phyloP scores from a whole-genome alignment of 2,797 vertebrate species.

The Otolemur crassicaudatus region DNA sequence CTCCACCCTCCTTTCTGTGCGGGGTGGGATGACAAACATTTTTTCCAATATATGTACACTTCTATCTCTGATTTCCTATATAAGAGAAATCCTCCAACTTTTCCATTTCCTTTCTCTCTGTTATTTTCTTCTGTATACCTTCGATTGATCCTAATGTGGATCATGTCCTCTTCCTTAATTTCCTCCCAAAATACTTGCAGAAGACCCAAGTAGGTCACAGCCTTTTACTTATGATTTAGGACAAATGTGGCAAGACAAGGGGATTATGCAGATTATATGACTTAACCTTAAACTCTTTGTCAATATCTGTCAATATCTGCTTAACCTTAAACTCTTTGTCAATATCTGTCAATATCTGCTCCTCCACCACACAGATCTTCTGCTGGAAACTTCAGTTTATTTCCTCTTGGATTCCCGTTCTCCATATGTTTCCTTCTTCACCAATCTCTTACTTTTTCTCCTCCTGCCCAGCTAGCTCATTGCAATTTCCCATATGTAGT shows the following conservation, averaged over 20 bases:
- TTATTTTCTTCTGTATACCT: neutral
- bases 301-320: neutral
- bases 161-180: neutral
- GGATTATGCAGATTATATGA: neutral
- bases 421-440: neutral
- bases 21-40: neutral
- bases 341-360: neutral
- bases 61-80: neutral
- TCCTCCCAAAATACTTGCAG: neutral
- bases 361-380: neutral
- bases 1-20: neutral
- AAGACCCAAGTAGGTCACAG: neutral
- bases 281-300: neutral
- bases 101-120: neutral
- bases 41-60: neutral
- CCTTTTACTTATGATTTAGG: neutral
- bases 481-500: neutral
- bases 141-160: neutral
- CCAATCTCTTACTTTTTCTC: neutral
- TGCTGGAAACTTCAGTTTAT: neutral
- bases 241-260: neutral
- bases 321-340: neutral
- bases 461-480: neutral
- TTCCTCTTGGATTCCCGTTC: neutral
- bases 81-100: neutral